Conservation (phyloP, 2,113 vertebrate genomes). For the Osmerus eperlanus region DNA sequence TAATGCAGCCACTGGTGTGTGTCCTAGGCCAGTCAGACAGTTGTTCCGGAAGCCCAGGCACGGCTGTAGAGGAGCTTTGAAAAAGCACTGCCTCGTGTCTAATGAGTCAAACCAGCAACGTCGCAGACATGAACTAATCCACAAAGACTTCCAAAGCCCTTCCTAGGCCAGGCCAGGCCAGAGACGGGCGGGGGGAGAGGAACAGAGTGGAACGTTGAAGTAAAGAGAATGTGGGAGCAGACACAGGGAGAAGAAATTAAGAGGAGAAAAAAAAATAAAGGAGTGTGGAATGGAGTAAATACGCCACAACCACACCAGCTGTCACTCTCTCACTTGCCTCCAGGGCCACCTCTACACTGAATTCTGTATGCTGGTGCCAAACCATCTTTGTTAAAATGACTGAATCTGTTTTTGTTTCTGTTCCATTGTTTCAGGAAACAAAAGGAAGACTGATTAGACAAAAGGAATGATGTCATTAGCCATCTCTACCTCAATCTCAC, state of each 20-base stretch:
- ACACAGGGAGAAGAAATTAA: background rate
- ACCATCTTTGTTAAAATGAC: too few relatives aligned
- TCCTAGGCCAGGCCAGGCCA: background rate
- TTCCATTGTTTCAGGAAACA: too few relatives aligned
- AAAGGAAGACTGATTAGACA: background rate
- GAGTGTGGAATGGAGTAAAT: background rate
- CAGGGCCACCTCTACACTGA: background rate
- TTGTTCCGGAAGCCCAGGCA: constrained; percentile 1
- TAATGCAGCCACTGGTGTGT: constrained; percentile 5
- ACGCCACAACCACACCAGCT: background rate
- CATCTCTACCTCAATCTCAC: background rate
- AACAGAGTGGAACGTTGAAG: background rate
- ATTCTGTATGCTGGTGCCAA: background rate
- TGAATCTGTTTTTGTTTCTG: too few relatives aligned
- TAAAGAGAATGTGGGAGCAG: background rate
- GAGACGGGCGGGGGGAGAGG: background rate
- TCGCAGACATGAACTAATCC: constrained; percentile 36
- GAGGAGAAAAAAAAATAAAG: background rate
- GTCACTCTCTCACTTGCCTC: background rate
- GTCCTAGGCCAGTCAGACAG: background rate
- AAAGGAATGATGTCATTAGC: background rate
- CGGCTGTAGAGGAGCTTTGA: background rate
- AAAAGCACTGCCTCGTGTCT: constrained; percentile 8
- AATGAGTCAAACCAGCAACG: constrained; percentile 24
- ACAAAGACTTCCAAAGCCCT: constrained; percentile 10